These are phyloP conservation scores for Platycercus adscitus DNA, from an alignment of 2,113 vertebrate genomes.

Conservation along the genomic window DNA sequence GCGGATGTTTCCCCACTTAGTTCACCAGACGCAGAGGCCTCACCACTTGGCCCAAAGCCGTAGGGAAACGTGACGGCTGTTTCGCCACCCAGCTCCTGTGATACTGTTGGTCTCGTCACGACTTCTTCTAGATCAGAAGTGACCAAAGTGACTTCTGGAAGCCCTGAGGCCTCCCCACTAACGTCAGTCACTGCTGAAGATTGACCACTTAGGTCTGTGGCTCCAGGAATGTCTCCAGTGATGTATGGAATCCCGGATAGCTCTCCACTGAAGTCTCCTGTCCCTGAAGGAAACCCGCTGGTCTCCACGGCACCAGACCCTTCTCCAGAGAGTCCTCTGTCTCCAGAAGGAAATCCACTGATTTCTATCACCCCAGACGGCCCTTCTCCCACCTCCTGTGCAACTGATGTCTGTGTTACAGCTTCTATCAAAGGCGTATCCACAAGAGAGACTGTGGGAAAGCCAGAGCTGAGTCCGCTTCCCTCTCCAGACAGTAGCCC, in stretches of 20 bases:
- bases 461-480: slow-evolving; percentile 75
- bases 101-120: slow-evolving; percentile 66
- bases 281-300: slow-evolving; percentile 69
- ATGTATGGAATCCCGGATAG: slow-evolving; percentile 66
- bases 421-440: slow-evolving; percentile 79
- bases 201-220: slow-evolving; percentile 68
- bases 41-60: slow-evolving; percentile 63
- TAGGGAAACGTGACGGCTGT: slow-evolving; percentile 67
- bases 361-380: slow-evolving; percentile 79
- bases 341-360: slow-evolving; percentile 76
- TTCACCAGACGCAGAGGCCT: slow-evolving; percentile 62
- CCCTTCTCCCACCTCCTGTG: slow-evolving; percentile 82
- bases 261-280: slow-evolving; percentile 71
- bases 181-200: slow-evolving; percentile 23
- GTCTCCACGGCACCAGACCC: slow-evolving; percentile 62
- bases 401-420: slow-evolving; percentile 65
- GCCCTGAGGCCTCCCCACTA: slow-evolving; percentile 74
- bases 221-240: slow-evolving; percentile 68
- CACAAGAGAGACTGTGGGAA: slow-evolving; percentile 79
- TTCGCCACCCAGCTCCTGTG: slow-evolving; percentile 78
- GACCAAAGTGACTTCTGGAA: slow-evolving; percentile 76
- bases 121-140: slow-evolving; percentile 75
- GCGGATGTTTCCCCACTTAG: slow-evolving; percentile 58
- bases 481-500: slow-evolving; percentile 74
- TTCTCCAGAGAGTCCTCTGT: slow-evolving; percentile 66